Conservation (phyloP, 2,113 vertebrate genomes). For the Labeo catla region DNA sequence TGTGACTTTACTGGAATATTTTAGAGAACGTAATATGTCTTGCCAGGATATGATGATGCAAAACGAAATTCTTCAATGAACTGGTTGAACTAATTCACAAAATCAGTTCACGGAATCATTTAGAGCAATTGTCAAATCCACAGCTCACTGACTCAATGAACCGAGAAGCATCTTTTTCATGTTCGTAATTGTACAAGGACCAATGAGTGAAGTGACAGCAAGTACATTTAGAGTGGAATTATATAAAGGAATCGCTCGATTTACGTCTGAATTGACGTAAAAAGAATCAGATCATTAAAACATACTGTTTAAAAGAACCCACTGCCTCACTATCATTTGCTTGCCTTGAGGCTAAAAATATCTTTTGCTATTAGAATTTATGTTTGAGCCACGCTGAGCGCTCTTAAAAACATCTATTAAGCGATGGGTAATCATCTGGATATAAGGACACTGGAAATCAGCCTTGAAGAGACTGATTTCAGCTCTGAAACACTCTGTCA, state of each 20-base stretch:
- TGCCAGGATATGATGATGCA: neutral
- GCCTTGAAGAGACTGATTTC: constrained; percentile 30
- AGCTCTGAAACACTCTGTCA: constrained; percentile 6
- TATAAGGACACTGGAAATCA: constrained; percentile 30
- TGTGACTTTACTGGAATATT: neutral
- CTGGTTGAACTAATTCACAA: neutral
- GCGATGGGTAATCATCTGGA: constrained; percentile 39
- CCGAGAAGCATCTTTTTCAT: neutral
- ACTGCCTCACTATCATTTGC: neutral
- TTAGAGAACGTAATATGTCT: neutral
- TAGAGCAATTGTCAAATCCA: neutral
- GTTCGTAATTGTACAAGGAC: neutral
- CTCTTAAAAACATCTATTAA: constrained; percentile 38
- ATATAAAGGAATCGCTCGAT: neutral
- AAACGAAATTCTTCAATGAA: neutral
- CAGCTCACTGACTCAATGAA: neutral
- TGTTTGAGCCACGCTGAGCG: neutral
- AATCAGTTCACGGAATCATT: neutral
- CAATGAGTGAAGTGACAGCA: neutral
- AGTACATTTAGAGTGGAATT: neutral
- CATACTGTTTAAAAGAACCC: neutral
- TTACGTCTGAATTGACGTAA: neutral
- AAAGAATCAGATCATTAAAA: neutral
- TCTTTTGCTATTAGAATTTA: constrained; percentile 14
- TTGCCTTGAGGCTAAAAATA: constrained; percentile 35